These are phyloP conservation scores for Sepiola atlantica DNA, from an alignment of 2,888 invertebrate genomes.

Conservation along the genomic window DNA sequence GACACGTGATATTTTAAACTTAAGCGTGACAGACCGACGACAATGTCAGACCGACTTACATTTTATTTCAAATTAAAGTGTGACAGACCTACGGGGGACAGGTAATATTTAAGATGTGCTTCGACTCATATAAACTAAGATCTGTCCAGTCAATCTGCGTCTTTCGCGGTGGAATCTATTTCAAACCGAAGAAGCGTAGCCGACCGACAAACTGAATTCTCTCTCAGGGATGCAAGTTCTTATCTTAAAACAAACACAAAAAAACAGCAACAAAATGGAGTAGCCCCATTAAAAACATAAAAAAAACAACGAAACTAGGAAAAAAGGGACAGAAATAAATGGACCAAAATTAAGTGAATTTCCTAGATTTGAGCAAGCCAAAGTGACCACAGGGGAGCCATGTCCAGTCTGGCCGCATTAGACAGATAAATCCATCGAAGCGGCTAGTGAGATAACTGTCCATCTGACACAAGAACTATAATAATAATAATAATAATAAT, in stretches of 20 bases:
- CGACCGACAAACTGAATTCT: not conserved
- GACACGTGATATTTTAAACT: too few species aligned
- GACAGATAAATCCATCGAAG: not conserved
- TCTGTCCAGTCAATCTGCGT: too few species aligned
- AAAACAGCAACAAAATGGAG: not conserved
- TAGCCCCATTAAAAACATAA: not conserved
- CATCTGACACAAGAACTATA: not conserved
- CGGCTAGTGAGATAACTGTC: not conserved
- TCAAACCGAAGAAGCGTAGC: not conserved
- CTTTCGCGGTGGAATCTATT: too few species aligned
- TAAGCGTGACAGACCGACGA: too few species aligned
- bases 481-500: too few species aligned
- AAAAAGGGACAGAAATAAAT: not conserved
- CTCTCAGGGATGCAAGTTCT: too few species aligned
- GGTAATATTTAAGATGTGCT: too few species aligned
- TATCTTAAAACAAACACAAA: not conserved
- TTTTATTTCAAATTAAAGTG: too few species aligned
- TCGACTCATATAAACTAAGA: too few species aligned
- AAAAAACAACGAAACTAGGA: not conserved
- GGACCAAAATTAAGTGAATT: not conserved
- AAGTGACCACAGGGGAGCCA: not conserved
- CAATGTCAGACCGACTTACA: too few species aligned
- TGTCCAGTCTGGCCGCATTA: conserved; percentile 16
- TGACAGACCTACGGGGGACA: too few species aligned
- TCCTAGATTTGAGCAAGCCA: not conserved